Conservation (phyloP, 1,140 invertebrate genomes). For the Cotesia typhae region DNA sequence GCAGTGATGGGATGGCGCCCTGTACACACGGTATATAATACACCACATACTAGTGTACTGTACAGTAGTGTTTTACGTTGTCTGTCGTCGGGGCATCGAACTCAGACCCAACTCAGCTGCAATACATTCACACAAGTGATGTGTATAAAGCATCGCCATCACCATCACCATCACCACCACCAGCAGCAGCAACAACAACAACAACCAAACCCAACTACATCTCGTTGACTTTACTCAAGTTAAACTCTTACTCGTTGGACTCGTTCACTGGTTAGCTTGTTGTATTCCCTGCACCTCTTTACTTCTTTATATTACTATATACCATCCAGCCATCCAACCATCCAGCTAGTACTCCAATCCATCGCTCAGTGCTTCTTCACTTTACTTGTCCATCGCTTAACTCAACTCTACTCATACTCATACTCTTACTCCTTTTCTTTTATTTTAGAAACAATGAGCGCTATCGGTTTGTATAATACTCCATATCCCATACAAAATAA, state of each 20-base stretch:
- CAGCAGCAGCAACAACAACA: no score
- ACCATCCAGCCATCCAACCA: no score
- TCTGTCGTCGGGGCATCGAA: conserved; percentile 22
- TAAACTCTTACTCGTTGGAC: neutral
- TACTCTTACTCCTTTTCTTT: no score
- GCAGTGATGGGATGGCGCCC: neutral
- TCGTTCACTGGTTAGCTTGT: neutral
- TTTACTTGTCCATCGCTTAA: neutral
- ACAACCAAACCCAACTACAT: conserved; percentile 10
- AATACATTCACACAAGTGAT: no score
- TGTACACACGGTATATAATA: neutral
- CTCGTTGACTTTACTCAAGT: neutral
- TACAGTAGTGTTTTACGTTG: conserved; percentile 1
- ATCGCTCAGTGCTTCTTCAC: no score
- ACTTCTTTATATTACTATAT: neutral
- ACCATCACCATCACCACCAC: no score
- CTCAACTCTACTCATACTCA: no score
- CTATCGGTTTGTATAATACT: conserved; percentile 15
- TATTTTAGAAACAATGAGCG: conserved; percentile 6
- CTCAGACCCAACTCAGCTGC: conserved; percentile 2
- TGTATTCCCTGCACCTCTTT: neutral
- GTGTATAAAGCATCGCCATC: no score
- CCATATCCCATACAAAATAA: no score
- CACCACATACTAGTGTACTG: neutral
- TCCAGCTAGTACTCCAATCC: neutral